Evolutionary conservation across 2,797 vertebrate genomes (phyloP).

Genomic region (Muscicapa striata): DNA sequence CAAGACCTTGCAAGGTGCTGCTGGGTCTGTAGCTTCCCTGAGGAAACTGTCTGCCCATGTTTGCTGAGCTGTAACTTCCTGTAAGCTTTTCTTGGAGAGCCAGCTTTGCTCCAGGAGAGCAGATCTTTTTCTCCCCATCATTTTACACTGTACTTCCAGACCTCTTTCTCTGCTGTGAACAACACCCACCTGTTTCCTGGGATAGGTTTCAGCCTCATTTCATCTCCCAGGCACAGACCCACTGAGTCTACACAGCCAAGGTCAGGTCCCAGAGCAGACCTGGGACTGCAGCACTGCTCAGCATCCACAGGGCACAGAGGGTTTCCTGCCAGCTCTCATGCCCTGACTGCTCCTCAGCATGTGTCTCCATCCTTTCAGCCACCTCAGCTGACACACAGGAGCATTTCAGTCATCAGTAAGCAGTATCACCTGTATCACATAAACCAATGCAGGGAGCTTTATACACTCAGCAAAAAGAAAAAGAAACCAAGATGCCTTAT

Average conservation of each 20-base stretch:
- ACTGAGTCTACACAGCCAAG: rapidly evolving
- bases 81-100: background rate
- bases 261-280: background rate
- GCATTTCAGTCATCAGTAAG: background rate
- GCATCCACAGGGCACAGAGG: rapidly evolving
- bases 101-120: background rate
- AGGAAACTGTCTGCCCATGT: background rate
- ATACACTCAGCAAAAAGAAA: background rate
- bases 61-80: background rate
- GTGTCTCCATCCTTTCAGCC: background rate
- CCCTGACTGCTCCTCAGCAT: rapidly evolving
- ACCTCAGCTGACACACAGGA: background rate
- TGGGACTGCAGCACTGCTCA: background rate
- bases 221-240: background rate
- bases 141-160: background rate
- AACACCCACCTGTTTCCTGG: background rate
- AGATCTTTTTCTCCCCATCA: background rate
- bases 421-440: background rate
- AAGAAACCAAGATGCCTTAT: background rate
- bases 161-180: background rate
- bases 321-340: background rate
- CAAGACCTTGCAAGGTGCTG: background rate
- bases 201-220: background rate
- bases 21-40: background rate
- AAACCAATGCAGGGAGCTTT: background rate